Evolutionary conservation across 2,113 vertebrate genomes (phyloP).

Genomic region (Loxodonta africana): DNA sequence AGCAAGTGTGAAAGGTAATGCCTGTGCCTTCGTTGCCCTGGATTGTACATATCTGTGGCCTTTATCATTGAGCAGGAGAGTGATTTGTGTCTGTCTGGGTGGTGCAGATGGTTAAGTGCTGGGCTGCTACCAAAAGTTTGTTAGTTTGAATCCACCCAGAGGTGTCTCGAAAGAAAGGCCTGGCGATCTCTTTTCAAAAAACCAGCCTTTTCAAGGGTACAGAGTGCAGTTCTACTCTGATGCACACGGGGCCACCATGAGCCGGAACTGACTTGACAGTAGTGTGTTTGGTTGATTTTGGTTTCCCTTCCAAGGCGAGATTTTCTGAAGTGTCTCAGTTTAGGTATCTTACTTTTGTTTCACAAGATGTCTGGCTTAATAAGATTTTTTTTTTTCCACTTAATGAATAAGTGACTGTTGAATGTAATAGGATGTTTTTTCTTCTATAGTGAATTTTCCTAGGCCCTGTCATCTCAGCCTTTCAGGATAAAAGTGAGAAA

Average conservation of each 20-base stretch:
- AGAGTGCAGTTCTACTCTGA: too few relatives aligned
- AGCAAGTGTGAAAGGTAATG: fast-evolving
- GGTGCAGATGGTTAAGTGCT: too few relatives aligned
- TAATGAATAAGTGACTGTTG: not conserved
- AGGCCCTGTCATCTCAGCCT: not conserved
- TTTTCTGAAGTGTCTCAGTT: not conserved
- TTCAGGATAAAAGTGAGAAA: not conserved
- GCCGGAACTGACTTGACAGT: too few relatives aligned
- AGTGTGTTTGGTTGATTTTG: too few relatives aligned
- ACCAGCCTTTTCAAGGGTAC: too few relatives aligned
- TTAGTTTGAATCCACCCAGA: too few relatives aligned
- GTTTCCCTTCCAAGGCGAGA: not conserved
- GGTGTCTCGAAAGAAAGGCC: too few relatives aligned
- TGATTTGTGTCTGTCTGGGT: not conserved
- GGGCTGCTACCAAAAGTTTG: too few relatives aligned
- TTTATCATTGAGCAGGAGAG: not conserved
- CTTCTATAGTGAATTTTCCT: not conserved
- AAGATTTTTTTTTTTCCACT: too few relatives aligned
- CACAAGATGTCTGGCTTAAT: not conserved
- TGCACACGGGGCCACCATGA: too few relatives aligned
- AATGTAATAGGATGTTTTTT: not conserved
- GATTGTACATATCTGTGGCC: not conserved
- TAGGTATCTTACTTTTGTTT: not conserved
- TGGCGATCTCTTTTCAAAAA: too few relatives aligned
- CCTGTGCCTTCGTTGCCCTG: fast-evolving